These are phyloP conservation scores for Doryteuthis pealeii DNA, from an alignment of 1,140 invertebrate species.

Conservation along the genomic window DNA sequence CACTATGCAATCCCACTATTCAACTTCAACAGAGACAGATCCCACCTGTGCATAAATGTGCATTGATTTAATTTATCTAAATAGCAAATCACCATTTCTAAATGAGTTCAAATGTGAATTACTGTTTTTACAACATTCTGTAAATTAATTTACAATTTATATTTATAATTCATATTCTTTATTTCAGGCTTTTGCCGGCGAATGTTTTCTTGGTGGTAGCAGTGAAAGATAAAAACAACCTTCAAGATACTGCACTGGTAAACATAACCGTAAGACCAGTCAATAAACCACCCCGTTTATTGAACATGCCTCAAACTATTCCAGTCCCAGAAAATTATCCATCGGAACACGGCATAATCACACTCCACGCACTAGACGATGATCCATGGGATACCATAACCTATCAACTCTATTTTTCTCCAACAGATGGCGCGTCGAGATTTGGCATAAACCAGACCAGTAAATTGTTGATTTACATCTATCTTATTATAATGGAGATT, in stretches of 20 bases:
- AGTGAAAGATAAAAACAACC: background rate
- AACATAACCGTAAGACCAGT: background rate
- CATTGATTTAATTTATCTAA: no score
- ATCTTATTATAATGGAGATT: no score
- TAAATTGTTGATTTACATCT: background rate
- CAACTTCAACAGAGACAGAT: no score
- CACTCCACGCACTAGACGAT: background rate
- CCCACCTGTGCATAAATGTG: no score
- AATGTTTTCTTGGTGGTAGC: background rate
- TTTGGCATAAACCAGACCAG: background rate
- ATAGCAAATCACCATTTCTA: no score
- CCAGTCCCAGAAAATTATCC: background rate
- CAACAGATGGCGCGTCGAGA: background rate
- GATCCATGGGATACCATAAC: background rate
- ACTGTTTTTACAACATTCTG: no score
- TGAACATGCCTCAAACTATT: background rate
- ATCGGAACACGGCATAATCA: background rate
- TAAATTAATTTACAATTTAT: no score
- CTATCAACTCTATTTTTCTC: background rate
- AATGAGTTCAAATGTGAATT: no score
- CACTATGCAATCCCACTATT: no score
- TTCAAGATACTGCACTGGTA: conserved; percentile 1
- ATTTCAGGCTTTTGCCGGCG: background rate
- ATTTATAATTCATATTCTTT: background rate
- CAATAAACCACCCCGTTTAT: background rate